These are phyloP conservation scores for Strix occidentalis DNA, from an alignment of 2,797 vertebrate species.

Conservation along the genomic window DNA sequence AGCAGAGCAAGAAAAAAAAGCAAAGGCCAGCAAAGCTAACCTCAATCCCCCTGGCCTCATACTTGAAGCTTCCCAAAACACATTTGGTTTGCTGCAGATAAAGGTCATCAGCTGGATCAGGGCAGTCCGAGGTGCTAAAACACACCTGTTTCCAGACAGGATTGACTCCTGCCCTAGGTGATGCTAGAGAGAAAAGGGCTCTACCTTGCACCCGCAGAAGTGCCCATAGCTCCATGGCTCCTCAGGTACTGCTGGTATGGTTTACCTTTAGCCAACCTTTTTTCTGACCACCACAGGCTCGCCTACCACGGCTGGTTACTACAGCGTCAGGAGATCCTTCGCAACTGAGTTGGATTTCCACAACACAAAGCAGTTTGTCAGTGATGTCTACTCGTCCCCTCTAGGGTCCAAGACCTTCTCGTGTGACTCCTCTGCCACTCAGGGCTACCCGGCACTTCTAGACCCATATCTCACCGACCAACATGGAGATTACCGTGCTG, in stretches of 20 bases:
- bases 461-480: slow-evolving; percentile 86
- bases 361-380: slow-evolving; percentile 80
- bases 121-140: neutral
- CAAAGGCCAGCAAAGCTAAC: neutral
- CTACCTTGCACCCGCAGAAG: neutral
- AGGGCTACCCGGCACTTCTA: slow-evolving; percentile 82
- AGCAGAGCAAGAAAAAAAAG: neutral
- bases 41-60: neutral
- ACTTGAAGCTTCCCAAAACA: neutral
- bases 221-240: neutral
- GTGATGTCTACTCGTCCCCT: slow-evolving; percentile 79
- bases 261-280: neutral
- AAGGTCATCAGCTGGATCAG: neutral
- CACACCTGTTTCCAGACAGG: neutral
- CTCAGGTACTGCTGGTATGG: neutral
- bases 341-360: slow-evolving; percentile 87
- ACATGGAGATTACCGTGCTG: slow-evolving; percentile 80
- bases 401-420: slow-evolving; percentile 81
- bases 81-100: neutral
- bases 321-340: slow-evolving; percentile 84
- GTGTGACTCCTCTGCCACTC: slow-evolving; percentile 79
- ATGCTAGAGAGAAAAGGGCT: neutral
- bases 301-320: slow-evolving; percentile 80
- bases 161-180: neutral
- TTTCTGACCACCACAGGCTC: slow-evolving; percentile 77